Conservation (phyloP, 1,140 invertebrate genomes). For the Cotesia typhae region DNA sequence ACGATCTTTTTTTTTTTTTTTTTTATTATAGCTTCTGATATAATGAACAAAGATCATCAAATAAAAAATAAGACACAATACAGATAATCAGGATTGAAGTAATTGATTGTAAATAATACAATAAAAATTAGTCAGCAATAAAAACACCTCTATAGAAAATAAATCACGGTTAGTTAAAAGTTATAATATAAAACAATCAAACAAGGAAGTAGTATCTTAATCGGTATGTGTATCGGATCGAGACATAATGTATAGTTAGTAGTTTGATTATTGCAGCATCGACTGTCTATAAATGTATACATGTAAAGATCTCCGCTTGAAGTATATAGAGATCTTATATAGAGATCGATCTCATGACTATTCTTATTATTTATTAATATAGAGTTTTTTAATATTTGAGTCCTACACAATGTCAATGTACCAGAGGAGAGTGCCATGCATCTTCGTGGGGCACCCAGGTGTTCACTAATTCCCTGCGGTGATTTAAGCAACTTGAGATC, state of each 20-base stretch:
- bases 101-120: slow-evolving; percentile 8
- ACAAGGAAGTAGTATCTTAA: slow-evolving; percentile 25
- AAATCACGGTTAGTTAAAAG: slow-evolving; percentile 16
- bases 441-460: slow-evolving; percentile 27
- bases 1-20: no score
- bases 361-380: not conserved
- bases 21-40: no score
- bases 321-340: not conserved
- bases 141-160: slow-evolving; percentile 13
- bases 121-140: slow-evolving; percentile 30
- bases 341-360: not conserved
- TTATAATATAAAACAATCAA: slow-evolving; percentile 6
- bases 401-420: not conserved
- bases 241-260: no score
- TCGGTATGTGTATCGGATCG: not conserved
- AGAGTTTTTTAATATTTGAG: not conserved
- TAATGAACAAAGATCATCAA: no score
- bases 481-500: slow-evolving; percentile 9
- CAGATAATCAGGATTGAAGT: no score
- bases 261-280: no score
- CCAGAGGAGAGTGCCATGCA: slow-evolving; percentile 20
- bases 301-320: slow-evolving; percentile 1
- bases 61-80: no score
- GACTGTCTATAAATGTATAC: no score
- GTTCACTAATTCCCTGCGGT: slow-evolving; percentile 7